phyloP scores from a whole-genome alignment of 2,888 invertebrate species.

The Tholera decimalis region DNA sequence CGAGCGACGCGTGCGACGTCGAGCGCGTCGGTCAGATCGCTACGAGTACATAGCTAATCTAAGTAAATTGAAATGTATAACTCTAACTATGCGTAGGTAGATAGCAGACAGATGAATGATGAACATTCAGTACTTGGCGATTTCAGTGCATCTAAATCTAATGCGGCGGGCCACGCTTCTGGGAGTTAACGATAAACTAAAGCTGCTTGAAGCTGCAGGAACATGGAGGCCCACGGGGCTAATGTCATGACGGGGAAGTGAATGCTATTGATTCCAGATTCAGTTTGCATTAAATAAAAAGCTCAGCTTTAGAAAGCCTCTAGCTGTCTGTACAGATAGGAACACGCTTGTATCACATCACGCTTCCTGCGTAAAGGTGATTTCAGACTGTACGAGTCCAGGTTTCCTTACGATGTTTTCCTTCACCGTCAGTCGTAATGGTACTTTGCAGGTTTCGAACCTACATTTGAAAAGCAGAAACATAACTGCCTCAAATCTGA shows the following conservation, averaged over 20 bases:
- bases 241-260: background rate
- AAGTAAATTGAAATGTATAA: constrained; percentile 86
- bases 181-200: constrained; percentile 37
- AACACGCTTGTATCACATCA: background rate
- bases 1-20: constrained; percentile 34
- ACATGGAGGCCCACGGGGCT: background rate
- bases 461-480: background rate
- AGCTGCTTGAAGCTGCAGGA: constrained; percentile 7
- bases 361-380: background rate
- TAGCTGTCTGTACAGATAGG: constrained; percentile 4
- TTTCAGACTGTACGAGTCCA: background rate
- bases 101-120: constrained; percentile 81
- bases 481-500: background rate
- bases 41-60: constrained; percentile 83
- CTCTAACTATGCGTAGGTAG: constrained; percentile 83
- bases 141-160: constrained; percentile 83
- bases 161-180: constrained; percentile 64
- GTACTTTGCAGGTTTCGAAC: constrained; percentile 1
- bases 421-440: constrained; percentile 4
- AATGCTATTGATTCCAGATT: background rate
- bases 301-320: background rate
- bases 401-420: constrained; percentile 11
- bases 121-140: constrained; percentile 82
- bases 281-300: constrained; percentile 9
- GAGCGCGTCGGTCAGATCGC: constrained; percentile 68